Evolutionary conservation across 2,113 vertebrate genomes (phyloP), one percentile per base, ranked within the genome.

Genomic region (Pterocles burchelli): DNA sequence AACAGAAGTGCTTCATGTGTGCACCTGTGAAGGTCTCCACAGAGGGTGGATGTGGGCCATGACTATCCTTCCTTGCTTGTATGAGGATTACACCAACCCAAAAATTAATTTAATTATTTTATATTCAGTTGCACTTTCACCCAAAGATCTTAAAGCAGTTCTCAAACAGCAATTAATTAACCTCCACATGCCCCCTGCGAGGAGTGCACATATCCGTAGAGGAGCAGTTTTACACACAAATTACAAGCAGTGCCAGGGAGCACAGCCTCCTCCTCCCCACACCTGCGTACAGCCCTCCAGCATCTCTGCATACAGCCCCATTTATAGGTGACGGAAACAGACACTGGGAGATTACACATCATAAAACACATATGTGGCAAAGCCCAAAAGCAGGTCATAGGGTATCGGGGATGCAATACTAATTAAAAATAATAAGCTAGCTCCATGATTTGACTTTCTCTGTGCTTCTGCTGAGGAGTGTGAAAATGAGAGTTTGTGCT

Each of bases 341-440:
- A 67, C 48, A 33, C 21, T 73, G 57, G 22, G 66, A 79, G 58
- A 36, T 85, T 52, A 25, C 58, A 85, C 36, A 45, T 52, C 85
- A 29, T 61, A 48, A 81, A 90, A 78, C 33, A 59, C 11, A 0
- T 2, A 17, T 6, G 18, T 51, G 38, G 57, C 45, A 72, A 85
- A 72, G 74, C 57, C 75, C 88, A 82, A 82, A 78, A 91, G 3
- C 61, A 68, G 66, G 38, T 75, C 62, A 65, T 4, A 31, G 34
- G 29, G 70, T 41, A 38, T 7, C 51, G 18, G 33, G 58, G 54
- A 75, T 68, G 62, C 29, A 68, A 79, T 7, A 12, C 45, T 65
- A 82, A 85, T 79, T 93, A 68, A 85, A 94, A 96, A 82, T 52
- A 89, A 82, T 41, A 88, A 91, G 16, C 17, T 26, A 76, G 45